phyloP scores from a whole-genome alignment of 2,888 invertebrate genomes.

The Macropis europaea region DNA sequence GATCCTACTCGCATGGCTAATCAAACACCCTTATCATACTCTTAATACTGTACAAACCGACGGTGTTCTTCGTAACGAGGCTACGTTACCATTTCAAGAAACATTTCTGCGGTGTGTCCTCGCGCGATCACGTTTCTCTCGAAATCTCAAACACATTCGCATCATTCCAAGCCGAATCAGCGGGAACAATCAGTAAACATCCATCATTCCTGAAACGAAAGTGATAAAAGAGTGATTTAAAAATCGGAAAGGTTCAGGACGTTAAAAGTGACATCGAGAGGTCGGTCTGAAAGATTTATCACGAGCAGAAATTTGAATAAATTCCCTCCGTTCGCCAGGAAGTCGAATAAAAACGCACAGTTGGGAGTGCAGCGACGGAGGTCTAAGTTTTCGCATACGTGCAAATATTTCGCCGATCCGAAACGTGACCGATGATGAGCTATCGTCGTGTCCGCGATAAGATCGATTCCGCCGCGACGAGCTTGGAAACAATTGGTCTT shows the following conservation, averaged over 20 bases:
- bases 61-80: constrained; percentile 30
- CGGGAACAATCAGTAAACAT: too few relatives aligned
- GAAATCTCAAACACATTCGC: too few relatives aligned
- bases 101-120: too few relatives aligned
- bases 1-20: constrained; percentile 43
- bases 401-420: neutral
- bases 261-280: too few relatives aligned
- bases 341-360: neutral
- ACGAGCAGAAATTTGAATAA: neutral
- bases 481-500: neutral
- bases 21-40: constrained; percentile 62
- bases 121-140: too few relatives aligned
- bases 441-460: constrained; percentile 12
- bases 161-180: too few relatives aligned
- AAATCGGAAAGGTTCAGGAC: too few relatives aligned
- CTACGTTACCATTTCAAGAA: constrained; percentile 1
- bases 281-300: too few relatives aligned
- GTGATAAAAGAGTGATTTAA: too few relatives aligned
- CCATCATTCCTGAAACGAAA: too few relatives aligned
- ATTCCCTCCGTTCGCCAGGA: neutral
- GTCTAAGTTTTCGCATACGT: neutral
- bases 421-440: neutral
- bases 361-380: neutral
- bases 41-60: constrained; percentile 27
- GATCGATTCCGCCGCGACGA: neutral